These are phyloP conservation scores for Pristionchus pacificus DNA, from an alignment of 1,140 invertebrate species.

Conservation along the genomic window DNA sequence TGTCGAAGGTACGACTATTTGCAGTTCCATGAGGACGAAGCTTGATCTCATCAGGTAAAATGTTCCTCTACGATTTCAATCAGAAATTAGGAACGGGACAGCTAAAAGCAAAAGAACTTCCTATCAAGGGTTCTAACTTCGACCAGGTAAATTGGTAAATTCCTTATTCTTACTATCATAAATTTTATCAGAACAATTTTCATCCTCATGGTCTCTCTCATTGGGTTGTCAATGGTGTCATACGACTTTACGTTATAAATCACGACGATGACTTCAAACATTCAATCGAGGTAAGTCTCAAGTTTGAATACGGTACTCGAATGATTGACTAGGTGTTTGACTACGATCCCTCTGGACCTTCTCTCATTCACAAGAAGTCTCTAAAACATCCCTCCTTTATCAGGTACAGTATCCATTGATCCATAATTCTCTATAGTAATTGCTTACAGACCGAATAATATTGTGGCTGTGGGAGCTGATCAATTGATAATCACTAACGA, in stretches of 20 bases:
- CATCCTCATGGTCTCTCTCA: constrained; percentile 25
- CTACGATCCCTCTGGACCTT: constrained; percentile 4
- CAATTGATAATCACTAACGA: constrained; percentile 14
- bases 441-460: constrained; percentile 7
- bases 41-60: too few species aligned
- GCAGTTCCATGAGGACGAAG: too few species aligned
- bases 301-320: too few species aligned
- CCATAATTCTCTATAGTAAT: background rate
- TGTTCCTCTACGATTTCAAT: constrained; percentile 26
- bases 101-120: background rate
- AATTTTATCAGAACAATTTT: constrained; percentile 13
- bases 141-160: background rate
- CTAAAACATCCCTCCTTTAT: constrained; percentile 5
- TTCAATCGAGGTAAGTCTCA: constrained; percentile 20
- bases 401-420: background rate
- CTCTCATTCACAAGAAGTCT: constrained; percentile 9
- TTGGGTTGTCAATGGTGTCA: constrained; percentile 10
- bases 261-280: constrained; percentile 8
- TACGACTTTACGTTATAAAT: constrained; percentile 3
- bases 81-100: background rate
- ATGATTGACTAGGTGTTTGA: too few species aligned
- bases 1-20: constrained; percentile 11
- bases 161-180: background rate
- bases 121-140: background rate
- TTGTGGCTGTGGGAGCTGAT: constrained; percentile 4